Base-by-base conservation (phyloP, 2,797 vertebrate species). In the Myotis myotis region DNA sequence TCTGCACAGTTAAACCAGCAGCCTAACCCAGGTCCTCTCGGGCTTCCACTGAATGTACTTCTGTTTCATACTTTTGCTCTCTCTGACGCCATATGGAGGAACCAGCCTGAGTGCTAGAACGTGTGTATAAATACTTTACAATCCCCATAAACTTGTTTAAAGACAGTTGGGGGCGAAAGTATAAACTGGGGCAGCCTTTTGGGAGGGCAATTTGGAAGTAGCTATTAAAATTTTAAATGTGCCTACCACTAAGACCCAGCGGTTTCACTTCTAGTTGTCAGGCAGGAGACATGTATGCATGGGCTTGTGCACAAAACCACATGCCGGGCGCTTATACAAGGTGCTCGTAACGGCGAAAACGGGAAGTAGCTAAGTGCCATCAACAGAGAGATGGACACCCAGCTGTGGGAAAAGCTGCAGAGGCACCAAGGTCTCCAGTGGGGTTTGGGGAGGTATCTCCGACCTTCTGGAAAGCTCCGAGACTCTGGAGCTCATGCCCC, bases 41-140 rank as follows among this genome's bases (percentile, higher is more conserved):
- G 85, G 15, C 92, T 94, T n/a, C 66, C 79, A 10, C 81, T 94
- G 82, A 96, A 93, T 92, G 49, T 92, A n/a, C 91, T 89, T 94
- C 92, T 95, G 84, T 94, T 96, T 57, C 55, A 19, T 13, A 17
- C 78, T 76, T 76, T 62, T 22, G 53, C 94, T 75, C 62, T 90
- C 64, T 71, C 78, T 62, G 78, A 89, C 55, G 57, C 93, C 94
- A 94, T 87, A 84, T 94, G 92, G 95, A 79, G 93, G 90, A 90
- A 55, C 55, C 88, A 94, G 96, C 78, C 92, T 62, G 81, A 66
- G 51, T 68, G 94, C 92, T 93, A 88, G 96, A 93, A 70, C 87
- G 95, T 94, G 96, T 92, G 95, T 96, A 82, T 97, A 97, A 97
- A 97, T 95, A 94, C 90, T 97, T 97, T 97, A 97, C 88, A 87